phyloP scores from a whole-genome alignment of 2,113 vertebrate genomes.

The Leptodactylus fuscus region DNA sequence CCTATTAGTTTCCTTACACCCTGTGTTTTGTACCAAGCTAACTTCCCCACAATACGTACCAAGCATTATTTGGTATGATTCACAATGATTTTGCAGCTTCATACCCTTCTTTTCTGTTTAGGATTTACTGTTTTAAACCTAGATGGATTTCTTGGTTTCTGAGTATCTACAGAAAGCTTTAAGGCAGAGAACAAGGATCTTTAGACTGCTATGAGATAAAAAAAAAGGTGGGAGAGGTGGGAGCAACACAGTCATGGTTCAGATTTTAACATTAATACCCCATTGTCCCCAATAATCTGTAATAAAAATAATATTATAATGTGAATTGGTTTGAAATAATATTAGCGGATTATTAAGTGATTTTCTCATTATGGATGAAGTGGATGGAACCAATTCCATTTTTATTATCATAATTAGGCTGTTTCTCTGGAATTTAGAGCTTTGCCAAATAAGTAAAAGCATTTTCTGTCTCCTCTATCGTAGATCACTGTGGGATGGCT shows the following conservation, averaged over 20 bases:
- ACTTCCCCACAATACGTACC: too few species aligned
- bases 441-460: neutral
- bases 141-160: neutral
- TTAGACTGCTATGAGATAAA: neutral
- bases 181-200: neutral
- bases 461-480: slow-evolving; percentile 9
- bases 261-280: neutral
- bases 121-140: neutral
- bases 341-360: neutral
- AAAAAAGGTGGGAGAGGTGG: too few species aligned
- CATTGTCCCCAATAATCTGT: neutral
- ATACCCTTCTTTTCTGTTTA: neutral
- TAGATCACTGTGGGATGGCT: neutral
- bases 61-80: too few species aligned
- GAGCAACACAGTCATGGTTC: neutral
- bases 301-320: neutral
- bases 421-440: neutral
- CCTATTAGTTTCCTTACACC: too few species aligned
- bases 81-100: neutral
- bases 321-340: neutral
- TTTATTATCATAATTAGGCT: neutral
- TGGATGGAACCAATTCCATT: neutral
- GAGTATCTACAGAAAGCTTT: neutral
- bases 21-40: too few species aligned
- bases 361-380: neutral